phyloP scores from a whole-genome alignment of 2,797 vertebrate species.

The Artibeus lituratus region DNA sequence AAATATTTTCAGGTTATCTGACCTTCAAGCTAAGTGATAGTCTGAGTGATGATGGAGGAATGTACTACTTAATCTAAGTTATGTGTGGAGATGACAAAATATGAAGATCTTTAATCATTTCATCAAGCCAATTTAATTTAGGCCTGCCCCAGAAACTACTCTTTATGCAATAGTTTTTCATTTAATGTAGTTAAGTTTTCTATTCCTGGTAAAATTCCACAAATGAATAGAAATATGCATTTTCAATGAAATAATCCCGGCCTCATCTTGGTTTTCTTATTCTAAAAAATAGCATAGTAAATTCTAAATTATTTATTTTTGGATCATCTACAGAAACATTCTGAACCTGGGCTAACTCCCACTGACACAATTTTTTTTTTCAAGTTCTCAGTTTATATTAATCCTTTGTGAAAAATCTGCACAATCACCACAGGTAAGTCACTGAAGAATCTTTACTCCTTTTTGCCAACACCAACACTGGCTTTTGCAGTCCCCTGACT shows the following conservation, averaged over 20 bases:
- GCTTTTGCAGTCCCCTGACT: not conserved
- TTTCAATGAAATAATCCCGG: not conserved
- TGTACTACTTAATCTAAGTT: not conserved
- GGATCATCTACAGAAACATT: not conserved
- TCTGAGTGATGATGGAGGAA: not conserved
- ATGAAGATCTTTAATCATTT: not conserved
- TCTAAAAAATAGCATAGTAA: not conserved
- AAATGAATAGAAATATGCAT: not conserved
- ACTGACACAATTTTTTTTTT: not conserved
- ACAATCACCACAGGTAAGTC: not conserved
- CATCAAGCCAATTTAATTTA: not conserved
- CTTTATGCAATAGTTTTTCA: not conserved
- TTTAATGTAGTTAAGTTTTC: not conserved
- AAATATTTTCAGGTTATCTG: conserved; percentile 20
- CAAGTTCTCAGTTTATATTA: not conserved
- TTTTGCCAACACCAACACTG: not conserved
- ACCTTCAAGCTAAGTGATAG: not conserved
- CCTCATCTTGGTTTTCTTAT: not conserved
- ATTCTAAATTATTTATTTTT: conserved; percentile 14
- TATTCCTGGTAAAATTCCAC: not conserved
- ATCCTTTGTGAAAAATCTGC: not conserved
- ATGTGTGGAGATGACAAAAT: conserved; percentile 1
- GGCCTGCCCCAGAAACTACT: not conserved
- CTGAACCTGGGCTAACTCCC: not conserved
- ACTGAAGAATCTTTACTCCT: not conserved